Evolutionary conservation across 2,888 invertebrate genomes (phyloP), one percentile per base, ranked within the genome.

Genomic region (Mesorhabditis belari): DNA sequence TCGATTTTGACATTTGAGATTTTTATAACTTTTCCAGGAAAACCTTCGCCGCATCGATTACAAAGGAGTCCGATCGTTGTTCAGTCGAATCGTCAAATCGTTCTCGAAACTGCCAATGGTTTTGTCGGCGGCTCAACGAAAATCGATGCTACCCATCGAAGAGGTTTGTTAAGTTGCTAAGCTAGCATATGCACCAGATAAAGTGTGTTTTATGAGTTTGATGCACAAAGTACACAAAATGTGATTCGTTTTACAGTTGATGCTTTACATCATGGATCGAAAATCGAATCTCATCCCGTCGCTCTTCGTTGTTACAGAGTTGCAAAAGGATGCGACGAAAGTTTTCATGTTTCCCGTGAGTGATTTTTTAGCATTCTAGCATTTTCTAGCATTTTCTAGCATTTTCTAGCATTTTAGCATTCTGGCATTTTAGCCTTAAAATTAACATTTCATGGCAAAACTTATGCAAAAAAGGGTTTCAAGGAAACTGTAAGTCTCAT

Each of bases 231-330:
- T n/a, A n/a, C n/a, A n/a, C n/a, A n/a, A n/a, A n/a, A n/a, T n/a
- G n/a, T n/a, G n/a, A n/a, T n/a, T n/a, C n/a, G n/a, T n/a, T 28
- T 53, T 62, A 25, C 55, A 68, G 68, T 29, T 68, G 6, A 49
- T 70, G 2, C 49, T 69, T 6, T 35, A 62, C 3, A 69, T 73
- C 52, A 57, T 73, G 49, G 67, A 71, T 55, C 49, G 65, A 19
- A 64, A 66, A 9, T 28, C 55, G 2, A 68, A 70, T 51, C 28
- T 63, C 9, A 53, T 73, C 27, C 73, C 73, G 5, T 62, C 70
- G 24, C 60, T 73, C n/a, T 67, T 73, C 53, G 65, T 66, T 0
- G 29, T 71, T 26, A 67, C 67, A 12, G 73, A 73, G 49, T 55
- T 71, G 25, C 64, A 61, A 49, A 21, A 59, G 55, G 62, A 63